Evolutionary conservation across 2,113 vertebrate genomes (phyloP), one percentile per base, ranked within the genome.

Genomic region (Leucopternis melanops): DNA sequence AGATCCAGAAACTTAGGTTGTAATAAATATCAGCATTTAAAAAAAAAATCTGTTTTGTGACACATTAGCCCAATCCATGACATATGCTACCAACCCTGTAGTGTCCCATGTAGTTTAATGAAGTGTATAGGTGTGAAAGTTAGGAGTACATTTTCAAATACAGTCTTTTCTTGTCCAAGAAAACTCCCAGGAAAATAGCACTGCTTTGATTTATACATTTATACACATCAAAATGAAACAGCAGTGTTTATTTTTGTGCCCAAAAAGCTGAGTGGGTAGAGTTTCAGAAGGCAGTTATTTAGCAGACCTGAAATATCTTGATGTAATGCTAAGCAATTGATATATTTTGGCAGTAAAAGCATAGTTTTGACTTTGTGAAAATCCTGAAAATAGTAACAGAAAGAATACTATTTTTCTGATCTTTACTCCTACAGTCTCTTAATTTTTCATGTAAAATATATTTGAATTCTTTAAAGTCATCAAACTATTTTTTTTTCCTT

Each of bases 391-490:
- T 57, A 86, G 72, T 57, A 84, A 55, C 62, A 87, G 57, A 62
- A 94, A 67, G 38, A 86, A 75, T 75, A 58, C 13, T 45, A 13
- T 74, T 94, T 81, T 95, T 74, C 38, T 86, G 54, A 74, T 95
- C 44, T 82, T 86, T 71, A 65, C 26, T 94, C 38, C 58, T 84
- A 38, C 17, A 21, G 52, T 65, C 34, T 71, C 42, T 90, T 93
- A 70, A 73, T 88, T 90, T 97, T 96, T 92, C 40, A 94, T 90
- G 66, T 36, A 93, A 95, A 74, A 87, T 71, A 21, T 50, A 90
- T 77, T 52, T 94, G 69, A 61, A 62, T 85, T 91, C 67, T 92
- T 90, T 69, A 80, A 91, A 92, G 59, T 61, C 50, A 47, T 59
- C 1, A 5, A 84, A 29, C 18, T 70, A 18, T 44, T 81, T 34